A percentile compares a stretch with the other conserved stretches of the same genome.
These are phyloP conservation scores for Hymenochirus boettgeri DNA, from an alignment of 2,113 vertebrate genomes.

Conservation along the genomic window DNA sequence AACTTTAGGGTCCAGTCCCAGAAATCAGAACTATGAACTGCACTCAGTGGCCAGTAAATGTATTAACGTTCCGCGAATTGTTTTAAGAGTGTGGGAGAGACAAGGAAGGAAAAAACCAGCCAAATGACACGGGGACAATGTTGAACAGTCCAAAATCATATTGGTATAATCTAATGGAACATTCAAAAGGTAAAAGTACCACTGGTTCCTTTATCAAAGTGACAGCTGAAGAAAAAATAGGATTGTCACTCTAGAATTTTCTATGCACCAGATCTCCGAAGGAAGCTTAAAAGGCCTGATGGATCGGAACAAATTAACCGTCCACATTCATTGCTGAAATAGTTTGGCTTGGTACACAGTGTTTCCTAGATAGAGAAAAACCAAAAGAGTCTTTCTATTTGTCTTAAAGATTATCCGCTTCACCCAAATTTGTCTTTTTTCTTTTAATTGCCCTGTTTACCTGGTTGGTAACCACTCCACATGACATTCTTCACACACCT, in stretches of 20 bases:
- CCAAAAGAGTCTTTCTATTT: too few species aligned
- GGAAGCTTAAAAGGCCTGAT: conserved; percentile 24
- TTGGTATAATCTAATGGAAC: conserved; percentile 44
- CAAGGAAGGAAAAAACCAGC: conserved; percentile 46
- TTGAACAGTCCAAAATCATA: conserved; percentile 45
- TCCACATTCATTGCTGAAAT: too few species aligned
- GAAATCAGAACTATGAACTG: conserved; percentile 47
- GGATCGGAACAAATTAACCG: too few species aligned
- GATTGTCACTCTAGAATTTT: conserved; percentile 1
- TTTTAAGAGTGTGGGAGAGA: conserved; percentile 47
- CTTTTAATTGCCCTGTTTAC: too few species aligned
- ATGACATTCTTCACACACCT: too few species aligned
- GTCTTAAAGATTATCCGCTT: too few species aligned
- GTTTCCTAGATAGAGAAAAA: too few species aligned
- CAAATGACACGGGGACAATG: conserved; percentile 45
- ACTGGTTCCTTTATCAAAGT: conserved; percentile 30
- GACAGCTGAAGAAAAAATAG: background rate
- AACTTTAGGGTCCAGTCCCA: conserved; percentile 43
- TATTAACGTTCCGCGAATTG: conserved; percentile 47
- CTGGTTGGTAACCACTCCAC: too few species aligned
- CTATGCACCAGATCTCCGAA: conserved; percentile 20
- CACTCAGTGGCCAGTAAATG: conserved; percentile 37
- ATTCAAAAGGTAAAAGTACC: conserved; percentile 33
- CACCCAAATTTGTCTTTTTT: too few species aligned
- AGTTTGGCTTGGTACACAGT: too few species aligned